These are phyloP conservation scores for Patella vulgata DNA, from an alignment of 1,140 invertebrate species.

Conservation along the genomic window DNA sequence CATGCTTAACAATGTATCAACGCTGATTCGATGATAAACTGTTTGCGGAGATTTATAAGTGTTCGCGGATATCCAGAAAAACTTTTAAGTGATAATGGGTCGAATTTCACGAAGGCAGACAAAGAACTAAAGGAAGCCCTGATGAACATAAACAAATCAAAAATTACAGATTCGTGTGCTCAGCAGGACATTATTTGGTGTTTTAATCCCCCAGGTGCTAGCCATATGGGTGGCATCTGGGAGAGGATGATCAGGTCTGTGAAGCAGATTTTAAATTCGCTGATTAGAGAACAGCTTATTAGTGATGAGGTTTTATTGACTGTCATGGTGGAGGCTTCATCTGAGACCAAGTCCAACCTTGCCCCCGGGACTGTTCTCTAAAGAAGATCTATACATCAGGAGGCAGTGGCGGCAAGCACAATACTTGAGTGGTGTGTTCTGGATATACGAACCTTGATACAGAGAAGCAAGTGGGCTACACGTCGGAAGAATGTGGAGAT, in stretches of 20 bases:
- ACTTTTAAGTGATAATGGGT: slow-evolving; percentile 20
- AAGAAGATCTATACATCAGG: slow-evolving; percentile 26
- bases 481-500: slow-evolving; percentile 17
- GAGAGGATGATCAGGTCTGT: slow-evolving; percentile 49
- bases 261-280: background rate
- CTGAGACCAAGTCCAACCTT: slow-evolving; percentile 13
- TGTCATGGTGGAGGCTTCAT: slow-evolving; percentile 9
- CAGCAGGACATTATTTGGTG: slow-evolving; percentile 50
- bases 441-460: slow-evolving; percentile 31
- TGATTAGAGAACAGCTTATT: too few species aligned
- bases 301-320: slow-evolving; percentile 3
- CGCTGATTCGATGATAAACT: slow-evolving; percentile 32
- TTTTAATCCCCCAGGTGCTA: slow-evolving; percentile 61
- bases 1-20: slow-evolving; percentile 29
- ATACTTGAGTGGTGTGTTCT: slow-evolving; percentile 39
- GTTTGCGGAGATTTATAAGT: slow-evolving; percentile 28
- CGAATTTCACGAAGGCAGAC: slow-evolving; percentile 31
- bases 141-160: slow-evolving; percentile 39
- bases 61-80: slow-evolving; percentile 13
- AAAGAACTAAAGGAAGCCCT: too few species aligned
- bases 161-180: slow-evolving; percentile 19
- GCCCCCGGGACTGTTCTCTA: slow-evolving; percentile 23
- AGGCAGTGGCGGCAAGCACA: slow-evolving; percentile 42
- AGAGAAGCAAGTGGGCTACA: slow-evolving; percentile 34
- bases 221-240: slow-evolving; percentile 62